phyloP scores from a whole-genome alignment of 2,888 invertebrate genomes.

The Coelogynopora nodosa region DNA sequence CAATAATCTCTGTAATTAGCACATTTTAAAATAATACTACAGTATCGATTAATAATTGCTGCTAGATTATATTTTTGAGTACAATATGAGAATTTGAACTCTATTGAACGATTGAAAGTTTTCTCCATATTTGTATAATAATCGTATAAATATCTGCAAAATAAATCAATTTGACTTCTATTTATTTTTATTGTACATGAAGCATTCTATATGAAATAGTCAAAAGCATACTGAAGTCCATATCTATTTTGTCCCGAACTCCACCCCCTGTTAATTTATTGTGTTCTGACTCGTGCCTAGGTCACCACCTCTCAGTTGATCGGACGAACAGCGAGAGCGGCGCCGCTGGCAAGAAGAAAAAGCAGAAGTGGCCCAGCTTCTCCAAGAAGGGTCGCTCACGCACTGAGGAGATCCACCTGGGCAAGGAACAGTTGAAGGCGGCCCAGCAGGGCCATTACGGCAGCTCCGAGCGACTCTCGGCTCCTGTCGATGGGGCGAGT shows the following conservation, averaged over 20 bases:
- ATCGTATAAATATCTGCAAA: too few relatives aligned
- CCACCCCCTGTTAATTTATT: neutral
- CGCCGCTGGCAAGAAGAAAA: neutral
- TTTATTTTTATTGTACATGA: too few relatives aligned
- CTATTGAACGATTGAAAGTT: too few relatives aligned
- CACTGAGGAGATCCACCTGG: neutral
- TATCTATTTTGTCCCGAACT: too few relatives aligned
- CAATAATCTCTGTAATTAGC: neutral
- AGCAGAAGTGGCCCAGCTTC: conserved; percentile 19
- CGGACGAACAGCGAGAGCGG: neutral
- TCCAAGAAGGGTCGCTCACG: neutral
- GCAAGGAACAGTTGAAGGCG: neutral
- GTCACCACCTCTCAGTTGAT: conserved; percentile 10
- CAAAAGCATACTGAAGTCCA: too few relatives aligned
- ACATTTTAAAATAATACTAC: too few relatives aligned
- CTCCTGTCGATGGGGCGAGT: neutral
- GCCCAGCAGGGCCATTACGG: neutral
- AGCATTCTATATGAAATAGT: too few relatives aligned
- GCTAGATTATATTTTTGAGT: too few relatives aligned
- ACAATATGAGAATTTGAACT: too few relatives aligned
- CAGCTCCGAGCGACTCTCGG: neutral
- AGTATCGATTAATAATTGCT: too few relatives aligned
- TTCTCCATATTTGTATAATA: too few relatives aligned
- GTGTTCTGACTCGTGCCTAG: neutral
- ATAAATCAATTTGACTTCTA: too few relatives aligned